These are phyloP conservation scores for Spea bombifrons DNA, from an alignment of 2,113 vertebrate genomes.

Conservation along the genomic window DNA sequence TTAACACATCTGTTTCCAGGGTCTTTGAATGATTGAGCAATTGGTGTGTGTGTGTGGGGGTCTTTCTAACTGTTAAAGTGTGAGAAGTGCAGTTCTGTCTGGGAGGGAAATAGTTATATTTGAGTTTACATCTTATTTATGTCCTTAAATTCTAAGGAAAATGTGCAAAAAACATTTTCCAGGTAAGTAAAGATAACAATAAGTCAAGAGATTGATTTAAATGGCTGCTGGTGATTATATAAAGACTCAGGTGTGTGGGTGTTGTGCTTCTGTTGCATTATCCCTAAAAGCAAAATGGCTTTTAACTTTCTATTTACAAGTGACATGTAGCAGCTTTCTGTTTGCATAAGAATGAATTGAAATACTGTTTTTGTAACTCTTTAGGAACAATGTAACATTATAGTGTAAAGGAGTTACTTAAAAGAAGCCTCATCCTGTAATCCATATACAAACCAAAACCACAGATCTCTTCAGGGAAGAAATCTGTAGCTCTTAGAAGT, in stretches of 20 bases:
- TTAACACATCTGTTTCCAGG: too few species aligned
- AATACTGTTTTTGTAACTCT: slow-evolving; percentile 29
- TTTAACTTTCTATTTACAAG: slow-evolving; percentile 46
- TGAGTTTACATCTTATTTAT: neutral
- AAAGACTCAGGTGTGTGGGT: slow-evolving; percentile 43
- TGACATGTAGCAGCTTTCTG: slow-evolving; percentile 36
- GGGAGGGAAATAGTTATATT: slow-evolving; percentile 14
- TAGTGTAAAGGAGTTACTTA: neutral
- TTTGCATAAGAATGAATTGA: slow-evolving; percentile 21
- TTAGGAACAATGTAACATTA: slow-evolving; percentile 11
- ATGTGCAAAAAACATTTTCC: slow-evolving; percentile 5
- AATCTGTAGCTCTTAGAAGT: neutral
- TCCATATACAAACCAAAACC: neutral
- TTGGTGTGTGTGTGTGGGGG: too few species aligned
- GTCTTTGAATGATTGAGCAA: too few species aligned
- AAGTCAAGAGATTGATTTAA: slow-evolving; percentile 37
- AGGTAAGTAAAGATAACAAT: slow-evolving; percentile 39
- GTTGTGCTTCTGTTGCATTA: slow-evolving; percentile 34
- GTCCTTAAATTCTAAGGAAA: slow-evolving; percentile 24
- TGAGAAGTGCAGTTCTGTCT: too few species aligned
- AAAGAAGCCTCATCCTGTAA: neutral
- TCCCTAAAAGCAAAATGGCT: slow-evolving; percentile 47
- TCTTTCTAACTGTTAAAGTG: too few species aligned
- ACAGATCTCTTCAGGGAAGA: neutral
- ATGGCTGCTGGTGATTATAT: slow-evolving; percentile 36